Evolutionary conservation across 2,888 invertebrate species (phyloP).

Genomic region (Steinernema scapterisci): DNA sequence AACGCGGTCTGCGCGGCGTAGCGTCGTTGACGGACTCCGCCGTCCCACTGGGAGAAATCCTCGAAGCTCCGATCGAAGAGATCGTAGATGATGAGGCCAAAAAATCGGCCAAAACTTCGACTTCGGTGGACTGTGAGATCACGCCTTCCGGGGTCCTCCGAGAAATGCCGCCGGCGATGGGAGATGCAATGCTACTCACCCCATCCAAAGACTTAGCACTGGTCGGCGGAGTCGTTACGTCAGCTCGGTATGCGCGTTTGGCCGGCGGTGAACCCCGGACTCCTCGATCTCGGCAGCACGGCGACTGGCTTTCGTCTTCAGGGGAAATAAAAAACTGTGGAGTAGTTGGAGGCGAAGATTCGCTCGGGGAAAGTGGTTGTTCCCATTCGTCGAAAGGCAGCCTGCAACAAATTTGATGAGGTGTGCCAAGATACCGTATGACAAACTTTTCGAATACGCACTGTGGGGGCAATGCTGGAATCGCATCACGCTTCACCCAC

Average conservation of each 20-base stretch:
- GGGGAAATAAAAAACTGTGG: conserved; percentile 13
- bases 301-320: background rate
- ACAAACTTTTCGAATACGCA: conserved; percentile 16
- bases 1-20: background rate
- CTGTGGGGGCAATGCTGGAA: conserved; percentile 33
- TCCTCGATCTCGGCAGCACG: background rate
- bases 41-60: background rate
- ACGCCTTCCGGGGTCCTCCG: conserved; percentile 21
- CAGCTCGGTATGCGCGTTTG: background rate
- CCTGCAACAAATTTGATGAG: background rate
- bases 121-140: conserved; percentile 31
- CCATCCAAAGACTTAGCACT: conserved; percentile 6
- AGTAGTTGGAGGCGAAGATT: background rate
- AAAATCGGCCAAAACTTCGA: conserved; percentile 21
- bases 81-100: conserved; percentile 18
- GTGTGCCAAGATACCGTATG: background rate
- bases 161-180: background rate
- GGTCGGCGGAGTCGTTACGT: background rate
- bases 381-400: conserved; percentile 15
- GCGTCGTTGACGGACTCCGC: background rate
- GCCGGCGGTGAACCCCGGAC: background rate
- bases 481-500: conserved; percentile 37
- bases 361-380: background rate
- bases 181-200: background rate
- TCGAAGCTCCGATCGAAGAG: background rate